Percentiles rank a stretch among this genome's conserved stretches.
Evolutionary conservation across 2,888 invertebrate species (phyloP).

Genomic region (Emesis russula): DNA sequence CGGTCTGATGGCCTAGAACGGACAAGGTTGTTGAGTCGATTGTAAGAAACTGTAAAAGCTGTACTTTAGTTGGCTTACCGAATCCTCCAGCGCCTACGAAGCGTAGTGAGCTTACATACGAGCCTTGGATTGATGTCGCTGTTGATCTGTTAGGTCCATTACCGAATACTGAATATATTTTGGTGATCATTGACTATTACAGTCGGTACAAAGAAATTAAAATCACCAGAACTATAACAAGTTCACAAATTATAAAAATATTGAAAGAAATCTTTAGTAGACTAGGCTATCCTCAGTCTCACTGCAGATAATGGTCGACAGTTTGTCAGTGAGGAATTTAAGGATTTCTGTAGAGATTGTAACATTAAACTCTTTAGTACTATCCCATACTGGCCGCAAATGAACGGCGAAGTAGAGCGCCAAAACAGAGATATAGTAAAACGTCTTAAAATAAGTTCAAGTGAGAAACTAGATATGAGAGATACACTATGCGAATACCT

Average conservation of each 20-base stretch:
- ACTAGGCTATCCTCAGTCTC: too few species aligned
- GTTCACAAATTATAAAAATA: constrained; percentile 7
- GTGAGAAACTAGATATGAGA: constrained; percentile 64
- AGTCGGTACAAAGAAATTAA: constrained; percentile 65
- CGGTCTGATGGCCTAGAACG: constrained; percentile 78
- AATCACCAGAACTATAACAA: too few species aligned
- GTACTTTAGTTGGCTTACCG: constrained; percentile 72
- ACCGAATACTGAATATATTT: constrained; percentile 49
- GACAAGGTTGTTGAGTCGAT: constrained; percentile 72
- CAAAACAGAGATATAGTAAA: constrained; percentile 26
- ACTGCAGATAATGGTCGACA: too few species aligned
- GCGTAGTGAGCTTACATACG: constrained; percentile 61
- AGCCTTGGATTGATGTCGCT: constrained; percentile 77
- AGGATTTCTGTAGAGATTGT: constrained; percentile 24
- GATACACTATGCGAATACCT: constrained; percentile 35
- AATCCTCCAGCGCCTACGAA: constrained; percentile 70
- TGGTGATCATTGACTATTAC: constrained; percentile 60
- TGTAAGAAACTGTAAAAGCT: constrained; percentile 72
- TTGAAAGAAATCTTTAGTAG: too few species aligned
- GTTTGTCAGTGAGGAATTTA: too few species aligned
- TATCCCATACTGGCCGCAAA: constrained; percentile 87
- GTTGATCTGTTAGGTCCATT: constrained; percentile 85
- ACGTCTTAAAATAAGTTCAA: constrained; percentile 38
- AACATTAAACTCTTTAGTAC: constrained; percentile 76
- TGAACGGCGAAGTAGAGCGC: constrained; percentile 87